Conservation (phyloP, 2,888 invertebrate genomes). For the Drepanosiphum platanoidis region DNA sequence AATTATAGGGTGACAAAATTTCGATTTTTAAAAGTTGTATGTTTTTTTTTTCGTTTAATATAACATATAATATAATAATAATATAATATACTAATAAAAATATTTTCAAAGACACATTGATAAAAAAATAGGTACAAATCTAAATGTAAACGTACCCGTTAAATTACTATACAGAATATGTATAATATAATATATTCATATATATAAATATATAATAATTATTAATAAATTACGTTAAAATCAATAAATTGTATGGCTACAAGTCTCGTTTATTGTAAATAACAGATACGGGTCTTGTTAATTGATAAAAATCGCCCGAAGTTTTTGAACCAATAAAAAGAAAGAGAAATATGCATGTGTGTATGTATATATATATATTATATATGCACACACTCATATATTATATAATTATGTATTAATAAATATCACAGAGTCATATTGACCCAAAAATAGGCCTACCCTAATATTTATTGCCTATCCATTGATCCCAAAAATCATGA, state of each 20-base stretch:
- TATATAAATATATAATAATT: not conserved
- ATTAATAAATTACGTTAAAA: slow-evolving; percentile 8
- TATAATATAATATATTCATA: not conserved
- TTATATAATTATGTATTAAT: slow-evolving; percentile 11
- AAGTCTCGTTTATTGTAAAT: slow-evolving; percentile 25
- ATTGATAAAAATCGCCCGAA: slow-evolving; percentile 20
- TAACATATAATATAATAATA: not conserved
- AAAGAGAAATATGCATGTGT: slow-evolving; percentile 2
- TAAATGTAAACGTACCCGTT: slow-evolving; percentile 20
- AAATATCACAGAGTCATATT: slow-evolving; percentile 61
- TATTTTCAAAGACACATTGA: slow-evolving; percentile 15
- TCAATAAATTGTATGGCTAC: slow-evolving; percentile 17
- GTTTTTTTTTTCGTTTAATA: not conserved
- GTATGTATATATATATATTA: not conserved
- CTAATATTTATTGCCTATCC: slow-evolving; percentile 55
- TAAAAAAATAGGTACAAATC: slow-evolving; percentile 19
- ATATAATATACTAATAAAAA: slow-evolving; percentile 24
- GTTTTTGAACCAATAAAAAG: slow-evolving; percentile 9
- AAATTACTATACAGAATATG: slow-evolving; percentile 6
- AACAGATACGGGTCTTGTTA: not conserved
- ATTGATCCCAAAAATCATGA: slow-evolving; percentile 57
- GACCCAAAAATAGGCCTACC: slow-evolving; percentile 56
- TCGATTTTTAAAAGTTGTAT: not conserved
- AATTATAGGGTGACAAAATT: not conserved
- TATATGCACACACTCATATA: too few relatives aligned